A percentile compares a stretch with the other conserved stretches of the same genome.
phyloP scores from a whole-genome alignment of 2,888 invertebrate genomes.

The Tryphoninae sp. region DNA sequence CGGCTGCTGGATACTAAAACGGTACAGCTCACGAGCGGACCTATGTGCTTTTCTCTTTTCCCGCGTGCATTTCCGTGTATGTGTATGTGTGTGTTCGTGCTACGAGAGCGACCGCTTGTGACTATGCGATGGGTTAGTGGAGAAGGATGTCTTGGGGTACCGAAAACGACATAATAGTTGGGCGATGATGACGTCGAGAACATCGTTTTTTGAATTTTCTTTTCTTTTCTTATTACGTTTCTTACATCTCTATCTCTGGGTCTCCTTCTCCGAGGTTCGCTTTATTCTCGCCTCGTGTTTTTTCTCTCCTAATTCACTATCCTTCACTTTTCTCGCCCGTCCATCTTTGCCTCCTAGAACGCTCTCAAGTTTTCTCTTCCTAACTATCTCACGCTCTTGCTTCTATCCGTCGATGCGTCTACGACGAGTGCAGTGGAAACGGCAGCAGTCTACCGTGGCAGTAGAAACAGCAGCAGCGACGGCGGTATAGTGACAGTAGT shows the following conservation, averaged over 20 bases:
- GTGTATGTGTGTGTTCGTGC: constrained; percentile 21
- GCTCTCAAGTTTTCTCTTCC: constrained; percentile 34
- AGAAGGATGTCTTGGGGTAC: constrained; percentile 30
- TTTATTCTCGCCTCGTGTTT: neutral
- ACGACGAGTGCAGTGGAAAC: constrained; percentile 28
- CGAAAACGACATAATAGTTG: constrained; percentile 40
- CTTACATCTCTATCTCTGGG: neutral
- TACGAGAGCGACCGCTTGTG: neutral
- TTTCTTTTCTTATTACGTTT: constrained; percentile 5
- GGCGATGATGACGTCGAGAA: constrained; percentile 44
- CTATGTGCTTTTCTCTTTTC: constrained; percentile 26
- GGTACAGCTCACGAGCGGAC: constrained; percentile 49
- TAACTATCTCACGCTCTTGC: constrained; percentile 10
- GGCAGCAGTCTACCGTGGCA: constrained; percentile 12
- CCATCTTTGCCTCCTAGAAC: constrained; percentile 40
- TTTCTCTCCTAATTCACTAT: neutral
- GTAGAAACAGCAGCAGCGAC: constrained; percentile 35
- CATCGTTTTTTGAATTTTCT: constrained; percentile 21
- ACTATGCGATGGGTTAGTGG: constrained; percentile 16
- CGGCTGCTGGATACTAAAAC: constrained; percentile 66
- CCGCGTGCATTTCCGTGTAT: neutral
- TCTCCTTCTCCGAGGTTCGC: neutral
- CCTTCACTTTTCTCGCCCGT: neutral
- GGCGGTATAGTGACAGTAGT: constrained; percentile 47
- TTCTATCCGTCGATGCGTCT: constrained; percentile 41